Conservation (phyloP, 2,888 invertebrate species). For the Drosophila mercatorum region DNA sequence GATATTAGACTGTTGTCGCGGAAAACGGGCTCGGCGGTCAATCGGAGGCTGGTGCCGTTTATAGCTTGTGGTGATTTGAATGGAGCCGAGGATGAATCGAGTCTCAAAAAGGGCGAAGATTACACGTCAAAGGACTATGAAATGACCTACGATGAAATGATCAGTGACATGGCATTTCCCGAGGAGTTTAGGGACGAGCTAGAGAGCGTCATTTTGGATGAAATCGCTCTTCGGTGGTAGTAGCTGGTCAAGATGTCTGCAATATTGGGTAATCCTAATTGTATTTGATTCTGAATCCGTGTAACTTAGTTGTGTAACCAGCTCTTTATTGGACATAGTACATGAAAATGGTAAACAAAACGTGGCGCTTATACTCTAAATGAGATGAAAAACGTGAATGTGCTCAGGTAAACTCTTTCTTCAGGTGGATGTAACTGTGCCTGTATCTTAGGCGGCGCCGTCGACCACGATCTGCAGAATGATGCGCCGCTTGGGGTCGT, state of each 20-base stretch:
- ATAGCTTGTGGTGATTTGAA: slow-evolving; percentile 96
- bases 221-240: slow-evolving; percentile 11
- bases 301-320: slow-evolving; percentile 6
- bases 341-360: slow-evolving; percentile 35
- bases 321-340: slow-evolving; percentile 48
- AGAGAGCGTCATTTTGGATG: slow-evolving; percentile 14
- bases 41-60: slow-evolving; percentile 95
- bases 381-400: slow-evolving; percentile 44
- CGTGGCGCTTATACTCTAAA: slow-evolving; percentile 38
- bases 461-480: slow-evolving; percentile 93
- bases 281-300: not conserved
- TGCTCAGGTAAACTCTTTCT: not conserved
- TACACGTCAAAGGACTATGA: slow-evolving; percentile 19
- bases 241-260: too few relatives aligned
- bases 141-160: slow-evolving; percentile 44
- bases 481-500: slow-evolving; percentile 92
- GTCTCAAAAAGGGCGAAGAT: not conserved
- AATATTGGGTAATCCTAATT: too few relatives aligned
- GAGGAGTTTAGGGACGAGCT: slow-evolving; percentile 33
- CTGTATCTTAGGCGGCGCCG: slow-evolving; percentile 74
- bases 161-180: slow-evolving; percentile 39
- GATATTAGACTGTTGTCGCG: slow-evolving; percentile 90
- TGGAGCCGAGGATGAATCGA: slow-evolving; percentile 87
- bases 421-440: not conserved
- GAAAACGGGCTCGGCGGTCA: slow-evolving; percentile 89